A percentile compares a stretch with the other conserved stretches of the same genome.
These are phyloP conservation scores for Xiphophorus couchianus DNA, from an alignment of 2,113 vertebrate genomes.

Conservation along the genomic window DNA sequence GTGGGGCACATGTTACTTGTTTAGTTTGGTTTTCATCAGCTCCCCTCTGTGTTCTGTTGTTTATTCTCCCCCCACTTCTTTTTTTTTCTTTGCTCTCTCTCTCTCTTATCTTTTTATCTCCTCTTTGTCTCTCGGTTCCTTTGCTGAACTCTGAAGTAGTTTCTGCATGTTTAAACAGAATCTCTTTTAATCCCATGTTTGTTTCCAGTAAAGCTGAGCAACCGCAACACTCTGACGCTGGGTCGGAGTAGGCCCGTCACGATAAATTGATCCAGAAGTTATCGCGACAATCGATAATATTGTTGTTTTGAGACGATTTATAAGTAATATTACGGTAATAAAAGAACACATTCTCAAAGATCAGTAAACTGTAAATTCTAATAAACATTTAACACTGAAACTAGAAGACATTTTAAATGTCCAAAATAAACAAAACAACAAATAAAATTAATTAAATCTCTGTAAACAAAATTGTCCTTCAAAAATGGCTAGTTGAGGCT, in stretches of 20 bases:
- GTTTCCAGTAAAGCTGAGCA: conserved; percentile 59
- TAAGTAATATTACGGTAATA: no score
- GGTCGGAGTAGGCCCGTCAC: conserved; percentile 27
- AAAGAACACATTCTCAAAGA: no score
- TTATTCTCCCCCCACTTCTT: conserved; percentile 56
- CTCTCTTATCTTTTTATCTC: conserved; percentile 62
- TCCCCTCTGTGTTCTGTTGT: conserved; percentile 66
- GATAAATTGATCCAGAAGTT: no score
- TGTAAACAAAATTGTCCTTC: no score
- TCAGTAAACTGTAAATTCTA: no score
- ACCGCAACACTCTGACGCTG: conserved; percentile 44
- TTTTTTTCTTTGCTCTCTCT: conserved; percentile 26
- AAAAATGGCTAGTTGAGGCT: no score
- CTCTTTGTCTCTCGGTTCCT: conserved; percentile 45
- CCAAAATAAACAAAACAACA: no score
- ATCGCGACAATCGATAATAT: no score
- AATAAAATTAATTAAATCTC: no score
- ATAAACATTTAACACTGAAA: no score
- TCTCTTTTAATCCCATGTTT: conserved; percentile 59
- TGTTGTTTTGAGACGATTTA: no score
- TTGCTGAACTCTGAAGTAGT: conserved; percentile 47
- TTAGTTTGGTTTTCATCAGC: conserved; percentile 72
- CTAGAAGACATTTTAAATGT: no score
- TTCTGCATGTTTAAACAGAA: conserved; percentile 62
- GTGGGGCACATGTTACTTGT: conserved; percentile 69